A percentile compares a stretch with the other conserved stretches of the same genome.
These are phyloP conservation scores for Garrulus glandarius DNA, from an alignment of 2,797 vertebrate genomes.

Conservation along the genomic window DNA sequence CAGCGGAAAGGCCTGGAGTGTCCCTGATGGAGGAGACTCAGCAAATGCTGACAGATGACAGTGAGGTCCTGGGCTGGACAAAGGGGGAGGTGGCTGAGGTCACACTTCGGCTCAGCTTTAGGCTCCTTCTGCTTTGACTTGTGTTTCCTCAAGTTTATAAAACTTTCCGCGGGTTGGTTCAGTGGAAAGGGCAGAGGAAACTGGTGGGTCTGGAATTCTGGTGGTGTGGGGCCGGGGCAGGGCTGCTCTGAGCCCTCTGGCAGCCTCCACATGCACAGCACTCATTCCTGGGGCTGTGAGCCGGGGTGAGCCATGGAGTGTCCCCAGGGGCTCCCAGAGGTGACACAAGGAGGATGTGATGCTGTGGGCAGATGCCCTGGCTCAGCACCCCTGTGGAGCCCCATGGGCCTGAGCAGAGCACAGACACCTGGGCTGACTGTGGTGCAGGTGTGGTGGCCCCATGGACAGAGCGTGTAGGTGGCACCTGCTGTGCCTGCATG, in stretches of 20 bases:
- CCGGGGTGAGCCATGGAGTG: accelerated
- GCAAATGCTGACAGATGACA: constrained; percentile 58
- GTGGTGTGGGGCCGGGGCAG: background rate
- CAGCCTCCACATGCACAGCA: accelerated
- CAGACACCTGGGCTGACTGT: accelerated
- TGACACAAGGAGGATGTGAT: background rate
- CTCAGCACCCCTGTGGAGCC: background rate
- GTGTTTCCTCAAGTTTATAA: constrained; percentile 55
- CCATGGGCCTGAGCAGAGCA: accelerated
- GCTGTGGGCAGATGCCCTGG: background rate
- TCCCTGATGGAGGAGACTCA: constrained; percentile 15
- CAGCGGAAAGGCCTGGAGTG: constrained; percentile 47
- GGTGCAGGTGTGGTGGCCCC: background rate
- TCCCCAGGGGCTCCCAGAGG: background rate
- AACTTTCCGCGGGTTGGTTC: background rate
- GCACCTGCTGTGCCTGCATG: background rate
- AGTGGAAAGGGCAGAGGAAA: constrained; percentile 51
- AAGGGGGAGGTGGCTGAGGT: constrained; percentile 55
- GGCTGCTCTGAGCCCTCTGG: background rate
- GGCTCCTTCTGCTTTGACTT: constrained; percentile 44
- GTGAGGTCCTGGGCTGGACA: constrained; percentile 29
- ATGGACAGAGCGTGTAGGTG: accelerated
- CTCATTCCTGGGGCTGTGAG: accelerated
- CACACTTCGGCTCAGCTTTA: background rate
- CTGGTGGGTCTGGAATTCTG: background rate